Evolutionary conservation across 2,888 invertebrate genomes (phyloP), one percentile per base, ranked within the genome.

Genomic region (Cephonodes hylas): DNA sequence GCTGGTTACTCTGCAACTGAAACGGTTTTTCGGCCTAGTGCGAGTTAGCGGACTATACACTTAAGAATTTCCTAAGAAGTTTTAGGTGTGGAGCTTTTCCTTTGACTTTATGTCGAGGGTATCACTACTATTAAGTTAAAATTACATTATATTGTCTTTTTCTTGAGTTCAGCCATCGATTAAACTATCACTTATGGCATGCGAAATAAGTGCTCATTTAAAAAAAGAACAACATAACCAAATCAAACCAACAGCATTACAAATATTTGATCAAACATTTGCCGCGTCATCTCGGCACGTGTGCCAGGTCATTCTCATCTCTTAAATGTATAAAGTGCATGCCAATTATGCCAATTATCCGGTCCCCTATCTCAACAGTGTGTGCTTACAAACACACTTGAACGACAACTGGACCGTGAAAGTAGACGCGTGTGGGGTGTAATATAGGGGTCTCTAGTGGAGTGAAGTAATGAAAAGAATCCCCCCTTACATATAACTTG

Each of bases 401-500:
- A 44, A 27, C 42, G 27, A 44, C 42, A 57, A 20, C 61, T 57
- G 57, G 13, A 27, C 61, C 57, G 45, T 57, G 34, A 57, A 42
- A 61, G 45, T 27, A 34, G 27, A 27, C 42, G n/a, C 15, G 56
- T 38, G 53, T 23, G 6, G 56, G 18, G 15, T 15, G 13, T 57
- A 20, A 56, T 27, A 22, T 22, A 46, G 60, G 56, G 23, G n/a
- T 34, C 66, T 69, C 66, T 74, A 70, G 63, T 67, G 73, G 48
- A 48, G 63, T 61, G 64, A 67, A 63, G 72, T 66, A 68, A 69
- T 70, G 73, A 70, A 64, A 72, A 75, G 71, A 73, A 74, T 73
- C 72, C 67, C 72, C 67, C 64, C 69, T 69, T 67, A 69, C 72
- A 69, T 70, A 71, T 69, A 68, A 66, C 64, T 61, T n/a, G 66